Evolutionary conservation across 1,140 invertebrate genomes (phyloP).

Genomic region (Sycophila sp.): DNA sequence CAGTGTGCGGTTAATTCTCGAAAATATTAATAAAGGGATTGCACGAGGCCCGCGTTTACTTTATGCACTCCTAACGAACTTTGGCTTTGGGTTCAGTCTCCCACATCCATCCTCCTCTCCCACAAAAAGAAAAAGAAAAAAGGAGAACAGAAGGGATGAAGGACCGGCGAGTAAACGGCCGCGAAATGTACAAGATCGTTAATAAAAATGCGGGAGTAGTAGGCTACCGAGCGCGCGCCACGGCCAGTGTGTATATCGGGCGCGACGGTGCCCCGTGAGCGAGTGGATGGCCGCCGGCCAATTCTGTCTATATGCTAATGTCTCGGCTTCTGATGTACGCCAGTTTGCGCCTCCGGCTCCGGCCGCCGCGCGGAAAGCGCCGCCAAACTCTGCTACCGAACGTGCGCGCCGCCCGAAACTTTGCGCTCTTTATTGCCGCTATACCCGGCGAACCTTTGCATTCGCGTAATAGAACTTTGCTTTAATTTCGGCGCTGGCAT

Average conservation of each 20-base stretch:
- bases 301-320: conserved; percentile 66
- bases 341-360: conserved; percentile 56
- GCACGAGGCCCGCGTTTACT: no score
- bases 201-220: conserved; percentile 47
- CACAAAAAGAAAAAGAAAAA: no score
- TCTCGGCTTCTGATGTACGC: conserved; percentile 58
- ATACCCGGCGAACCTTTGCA: background rate
- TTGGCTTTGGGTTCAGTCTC: no score
- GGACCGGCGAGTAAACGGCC: conserved; percentile 39
- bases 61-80: no score
- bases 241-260: conserved; percentile 44
- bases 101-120: no score
- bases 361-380: conserved; percentile 9
- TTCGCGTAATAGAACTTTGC: no score
- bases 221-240: conserved; percentile 7
- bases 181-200: conserved; percentile 59
- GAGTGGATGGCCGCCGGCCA: conserved; percentile 47
- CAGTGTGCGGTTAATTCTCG: no score
- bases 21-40: no score
- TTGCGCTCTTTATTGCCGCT: background rate
- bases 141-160: no score
- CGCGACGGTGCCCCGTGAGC: conserved; percentile 41
- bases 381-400: background rate
- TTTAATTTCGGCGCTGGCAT: no score
- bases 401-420: conserved; percentile 1